Evolutionary conservation across 2,888 invertebrate genomes (phyloP).

Genomic region (Pantelozetes paolii): DNA sequence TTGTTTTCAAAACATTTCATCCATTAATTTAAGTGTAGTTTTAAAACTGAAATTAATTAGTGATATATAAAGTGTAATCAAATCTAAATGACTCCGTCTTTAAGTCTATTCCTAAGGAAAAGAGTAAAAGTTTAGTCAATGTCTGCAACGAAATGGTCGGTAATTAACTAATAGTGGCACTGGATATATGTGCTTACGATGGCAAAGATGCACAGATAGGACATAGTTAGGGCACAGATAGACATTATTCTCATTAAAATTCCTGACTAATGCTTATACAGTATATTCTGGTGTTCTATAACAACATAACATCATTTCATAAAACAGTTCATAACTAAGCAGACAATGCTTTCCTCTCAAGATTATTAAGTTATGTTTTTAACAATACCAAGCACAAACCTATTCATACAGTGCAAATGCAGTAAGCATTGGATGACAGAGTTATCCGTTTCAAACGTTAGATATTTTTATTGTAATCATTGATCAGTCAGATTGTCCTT

Average conservation of each 20-base stretch:
- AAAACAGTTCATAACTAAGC: neutral
- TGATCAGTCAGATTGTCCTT: constrained; percentile 26
- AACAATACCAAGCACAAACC: neutral
- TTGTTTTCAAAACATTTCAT: neutral
- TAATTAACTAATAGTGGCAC: constrained; percentile 21
- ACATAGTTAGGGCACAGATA: constrained; percentile 12
- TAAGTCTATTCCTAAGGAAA: too few relatives aligned
- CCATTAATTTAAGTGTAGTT: neutral
- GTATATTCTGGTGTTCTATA: constrained; percentile 19
- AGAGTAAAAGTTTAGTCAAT: neutral
- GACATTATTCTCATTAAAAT: constrained; percentile 25
- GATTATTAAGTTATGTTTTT: neutral
- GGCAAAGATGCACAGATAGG: neutral
- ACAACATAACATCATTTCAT: constrained; percentile 16
- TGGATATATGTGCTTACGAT: neutral
- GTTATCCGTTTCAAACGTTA: neutral
- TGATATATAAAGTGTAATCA: neutral
- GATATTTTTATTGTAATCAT: neutral
- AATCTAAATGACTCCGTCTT: constrained; percentile 22
- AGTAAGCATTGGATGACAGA: neutral
- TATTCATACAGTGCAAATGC: neutral
- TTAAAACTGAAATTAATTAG: neutral
- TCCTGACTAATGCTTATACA: constrained; percentile 23
- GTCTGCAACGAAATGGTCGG: neutral
- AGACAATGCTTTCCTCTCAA: constrained; percentile 9